phyloP scores from a whole-genome alignment of 92 coral and sea anemone genomes.

The Heteractis magnifica region DNA sequence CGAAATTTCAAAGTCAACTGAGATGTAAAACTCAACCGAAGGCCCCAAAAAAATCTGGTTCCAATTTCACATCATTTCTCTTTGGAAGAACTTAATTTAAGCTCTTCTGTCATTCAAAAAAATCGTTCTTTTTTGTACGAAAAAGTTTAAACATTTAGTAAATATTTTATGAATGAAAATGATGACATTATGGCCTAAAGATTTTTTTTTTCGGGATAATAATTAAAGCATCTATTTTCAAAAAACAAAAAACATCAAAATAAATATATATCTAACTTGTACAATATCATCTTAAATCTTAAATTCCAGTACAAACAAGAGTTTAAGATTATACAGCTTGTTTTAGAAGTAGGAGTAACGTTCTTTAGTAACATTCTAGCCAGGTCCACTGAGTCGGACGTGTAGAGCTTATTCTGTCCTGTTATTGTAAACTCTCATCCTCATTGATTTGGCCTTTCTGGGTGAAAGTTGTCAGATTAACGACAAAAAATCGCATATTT shows the following conservation, averaged over 20 bases:
- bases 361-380: not conserved
- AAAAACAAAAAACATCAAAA: not conserved
- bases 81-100: constrained; percentile 29
- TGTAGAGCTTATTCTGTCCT: not conserved
- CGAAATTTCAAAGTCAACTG: not conserved
- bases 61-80: not conserved
- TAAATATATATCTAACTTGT: not conserved
- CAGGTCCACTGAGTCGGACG: not conserved
- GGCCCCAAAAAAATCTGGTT: not conserved
- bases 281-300: not conserved
- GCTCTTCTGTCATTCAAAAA: constrained; percentile 17
- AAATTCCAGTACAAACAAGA: not conserved
- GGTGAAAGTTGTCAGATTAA: constrained; percentile 1
- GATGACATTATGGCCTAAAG: not conserved
- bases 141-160: constrained; percentile 12
- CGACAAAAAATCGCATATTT: not conserved
- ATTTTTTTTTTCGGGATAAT: not conserved
- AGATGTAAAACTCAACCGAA: not conserved
- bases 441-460: not conserved
- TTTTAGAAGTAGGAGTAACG: not conserved
- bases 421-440: not conserved
- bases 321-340: not conserved
- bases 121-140: not conserved
- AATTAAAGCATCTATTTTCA: not conserved
- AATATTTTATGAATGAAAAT: constrained; percentile 9